phyloP scores from a whole-genome alignment of 2,797 vertebrate genomes.

The Xenops minutus region DNA sequence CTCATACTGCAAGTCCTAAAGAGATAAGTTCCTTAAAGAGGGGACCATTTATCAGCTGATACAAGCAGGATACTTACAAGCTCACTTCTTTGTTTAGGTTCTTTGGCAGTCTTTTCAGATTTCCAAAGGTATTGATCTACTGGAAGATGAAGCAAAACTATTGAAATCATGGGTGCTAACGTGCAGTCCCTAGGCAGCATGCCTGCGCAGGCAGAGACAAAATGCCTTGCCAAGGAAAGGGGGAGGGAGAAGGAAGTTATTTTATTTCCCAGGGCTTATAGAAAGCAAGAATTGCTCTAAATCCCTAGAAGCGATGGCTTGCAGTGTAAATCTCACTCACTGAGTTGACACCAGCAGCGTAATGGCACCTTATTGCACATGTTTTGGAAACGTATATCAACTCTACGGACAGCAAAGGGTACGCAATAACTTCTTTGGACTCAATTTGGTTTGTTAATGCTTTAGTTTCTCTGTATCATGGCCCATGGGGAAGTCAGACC shows the following conservation, averaged over 20 bases:
- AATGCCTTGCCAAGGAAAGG: constrained; percentile 20
- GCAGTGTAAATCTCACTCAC: constrained; percentile 58
- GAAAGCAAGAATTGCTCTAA: constrained; percentile 61
- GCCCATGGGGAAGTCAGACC: neutral
- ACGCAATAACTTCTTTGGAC: constrained; percentile 19
- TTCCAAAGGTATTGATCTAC: constrained; percentile 81
- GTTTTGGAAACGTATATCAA: constrained; percentile 44
- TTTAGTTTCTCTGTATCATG: neutral
- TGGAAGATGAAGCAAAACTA: constrained; percentile 63
- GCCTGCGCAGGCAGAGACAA: neutral
- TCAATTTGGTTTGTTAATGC: constrained; percentile 51
- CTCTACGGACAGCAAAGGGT: constrained; percentile 52
- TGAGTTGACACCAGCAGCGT: constrained; percentile 19
- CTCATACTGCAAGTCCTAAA: constrained; percentile 96
- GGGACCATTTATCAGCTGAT: constrained; percentile 98
- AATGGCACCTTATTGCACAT: constrained; percentile 42
- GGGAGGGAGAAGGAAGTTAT: constrained; percentile 47
- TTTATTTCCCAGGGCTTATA: constrained; percentile 56
- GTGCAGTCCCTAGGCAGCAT: neutral
- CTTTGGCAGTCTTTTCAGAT: constrained; percentile 86
- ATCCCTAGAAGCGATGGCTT: constrained; percentile 54
- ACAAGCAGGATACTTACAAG: constrained; percentile 92
- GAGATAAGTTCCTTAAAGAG: constrained; percentile 99
- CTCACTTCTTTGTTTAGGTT: constrained; percentile 91
- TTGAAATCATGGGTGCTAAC: constrained; percentile 53